These are phyloP conservation scores for Euplagia quadripunctaria DNA, from an alignment of 2,888 invertebrate species.

Conservation along the genomic window DNA sequence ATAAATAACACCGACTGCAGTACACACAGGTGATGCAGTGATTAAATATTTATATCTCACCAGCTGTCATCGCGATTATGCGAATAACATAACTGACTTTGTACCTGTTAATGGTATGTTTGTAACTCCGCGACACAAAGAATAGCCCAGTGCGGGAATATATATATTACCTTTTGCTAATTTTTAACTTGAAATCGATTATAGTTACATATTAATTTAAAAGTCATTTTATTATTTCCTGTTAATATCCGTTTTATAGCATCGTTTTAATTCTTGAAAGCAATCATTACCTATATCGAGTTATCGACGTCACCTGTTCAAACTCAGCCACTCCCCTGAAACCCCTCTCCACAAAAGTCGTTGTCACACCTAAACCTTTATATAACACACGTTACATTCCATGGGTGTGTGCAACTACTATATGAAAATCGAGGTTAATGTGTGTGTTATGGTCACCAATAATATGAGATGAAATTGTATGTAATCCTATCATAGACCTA, in stretches of 20 bases:
- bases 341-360: background rate
- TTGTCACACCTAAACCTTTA: slow-evolving; percentile 33
- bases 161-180: background rate
- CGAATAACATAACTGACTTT: too few species aligned
- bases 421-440: slow-evolving; percentile 33
- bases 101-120: too few species aligned
- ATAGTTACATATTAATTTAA: background rate
- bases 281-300: background rate
- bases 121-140: too few species aligned
- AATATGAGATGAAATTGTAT: slow-evolving; percentile 8
- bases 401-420: slow-evolving; percentile 29
- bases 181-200: background rate
- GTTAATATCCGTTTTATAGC: background rate
- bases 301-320: background rate
- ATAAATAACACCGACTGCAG: too few species aligned
- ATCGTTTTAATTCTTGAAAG: background rate
- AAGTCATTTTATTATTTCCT: background rate
- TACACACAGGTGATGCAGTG: too few species aligned
- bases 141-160: background rate
- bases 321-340: background rate
- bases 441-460: slow-evolving; percentile 23
- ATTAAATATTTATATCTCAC: too few species aligned
- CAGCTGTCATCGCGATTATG: too few species aligned
- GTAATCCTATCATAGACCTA: slow-evolving; percentile 5
- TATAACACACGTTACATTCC: slow-evolving; percentile 35